Percentiles rank a stretch among this genome's conserved stretches.
These are phyloP conservation scores for Cydia splendana DNA, from an alignment of 1,140 invertebrate species.

Conservation along the genomic window DNA sequence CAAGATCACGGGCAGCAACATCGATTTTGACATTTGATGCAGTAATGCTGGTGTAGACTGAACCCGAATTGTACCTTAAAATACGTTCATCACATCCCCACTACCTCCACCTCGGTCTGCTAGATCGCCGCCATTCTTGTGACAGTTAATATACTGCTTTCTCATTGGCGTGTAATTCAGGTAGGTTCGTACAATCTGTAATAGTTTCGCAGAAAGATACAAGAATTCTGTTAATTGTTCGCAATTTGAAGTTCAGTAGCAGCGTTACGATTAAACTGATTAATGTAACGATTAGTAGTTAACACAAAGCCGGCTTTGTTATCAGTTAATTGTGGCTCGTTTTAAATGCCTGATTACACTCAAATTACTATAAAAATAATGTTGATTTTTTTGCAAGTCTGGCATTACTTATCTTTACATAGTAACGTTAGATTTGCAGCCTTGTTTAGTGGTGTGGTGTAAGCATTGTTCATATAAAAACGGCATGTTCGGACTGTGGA, in stretches of 20 bases:
- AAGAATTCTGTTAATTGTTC: not conserved
- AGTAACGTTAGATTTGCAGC: not conserved
- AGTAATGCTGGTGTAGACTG: no score
- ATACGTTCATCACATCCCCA: no score
- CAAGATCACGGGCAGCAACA: no score
- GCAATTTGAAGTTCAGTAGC: slow-evolving; percentile 10
- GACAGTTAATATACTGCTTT: not conserved
- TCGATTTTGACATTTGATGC: no score
- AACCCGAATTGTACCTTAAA: no score
- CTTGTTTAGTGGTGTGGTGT: not conserved
- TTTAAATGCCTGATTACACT: not conserved
- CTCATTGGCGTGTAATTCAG: not conserved
- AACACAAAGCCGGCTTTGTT: not conserved
- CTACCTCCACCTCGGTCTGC: no score
- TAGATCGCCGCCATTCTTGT: not conserved
- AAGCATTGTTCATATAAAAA: not conserved
- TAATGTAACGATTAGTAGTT: not conserved
- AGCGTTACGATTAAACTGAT: not conserved
- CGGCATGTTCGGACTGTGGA: not conserved
- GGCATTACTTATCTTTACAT: not conserved
- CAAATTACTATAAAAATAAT: not conserved
- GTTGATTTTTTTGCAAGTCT: not conserved
- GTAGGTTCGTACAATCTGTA: not conserved
- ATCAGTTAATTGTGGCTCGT: not conserved
- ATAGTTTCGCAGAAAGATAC: slow-evolving; percentile 10